Evolutionary conservation across 1,140 invertebrate species (phyloP).

Genomic region (Ectropis grisescens): DNA sequence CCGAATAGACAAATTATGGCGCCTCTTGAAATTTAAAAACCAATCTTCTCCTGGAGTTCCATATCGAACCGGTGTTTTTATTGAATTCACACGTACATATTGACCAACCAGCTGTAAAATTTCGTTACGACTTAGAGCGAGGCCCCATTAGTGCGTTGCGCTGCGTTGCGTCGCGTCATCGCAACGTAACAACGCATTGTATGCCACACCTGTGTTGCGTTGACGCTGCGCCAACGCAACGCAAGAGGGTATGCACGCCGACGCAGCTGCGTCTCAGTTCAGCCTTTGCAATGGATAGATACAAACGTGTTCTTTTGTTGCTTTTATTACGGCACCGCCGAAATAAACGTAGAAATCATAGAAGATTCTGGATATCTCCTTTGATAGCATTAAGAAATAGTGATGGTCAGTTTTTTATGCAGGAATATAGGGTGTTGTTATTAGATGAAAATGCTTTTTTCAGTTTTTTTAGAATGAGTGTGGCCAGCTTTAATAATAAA

Average conservation of each 20-base stretch:
- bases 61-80: no score
- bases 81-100: no score
- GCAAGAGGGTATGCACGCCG: slow-evolving; percentile 6
- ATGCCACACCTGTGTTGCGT: slow-evolving; percentile 9
- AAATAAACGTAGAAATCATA: slow-evolving; percentile 16
- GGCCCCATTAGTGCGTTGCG: slow-evolving; percentile 6
- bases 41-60: no score
- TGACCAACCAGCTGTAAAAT: no score
- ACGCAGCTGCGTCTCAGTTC: slow-evolving; percentile 5
- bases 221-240: slow-evolving; percentile 1
- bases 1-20: no score
- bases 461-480: slow-evolving; percentile 20
- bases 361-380: slow-evolving; percentile 12
- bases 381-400: slow-evolving; percentile 14
- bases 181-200: slow-evolving; percentile 8
- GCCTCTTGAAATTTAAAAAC: no score
- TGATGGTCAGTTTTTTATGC: slow-evolving; percentile 5
- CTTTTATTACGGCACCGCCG: slow-evolving; percentile 19
- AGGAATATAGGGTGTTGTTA: slow-evolving; percentile 14
- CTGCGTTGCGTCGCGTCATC: slow-evolving; percentile 3
- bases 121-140: no score
- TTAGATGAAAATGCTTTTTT: slow-evolving; percentile 18
- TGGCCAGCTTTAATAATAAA: slow-evolving; percentile 5
- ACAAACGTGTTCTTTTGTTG: slow-evolving; percentile 11
- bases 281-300: background rate